Evolutionary conservation across 2,888 invertebrate genomes (phyloP), one percentile per base, ranked within the genome.

Genomic region (Pterostichus madidus): DNA sequence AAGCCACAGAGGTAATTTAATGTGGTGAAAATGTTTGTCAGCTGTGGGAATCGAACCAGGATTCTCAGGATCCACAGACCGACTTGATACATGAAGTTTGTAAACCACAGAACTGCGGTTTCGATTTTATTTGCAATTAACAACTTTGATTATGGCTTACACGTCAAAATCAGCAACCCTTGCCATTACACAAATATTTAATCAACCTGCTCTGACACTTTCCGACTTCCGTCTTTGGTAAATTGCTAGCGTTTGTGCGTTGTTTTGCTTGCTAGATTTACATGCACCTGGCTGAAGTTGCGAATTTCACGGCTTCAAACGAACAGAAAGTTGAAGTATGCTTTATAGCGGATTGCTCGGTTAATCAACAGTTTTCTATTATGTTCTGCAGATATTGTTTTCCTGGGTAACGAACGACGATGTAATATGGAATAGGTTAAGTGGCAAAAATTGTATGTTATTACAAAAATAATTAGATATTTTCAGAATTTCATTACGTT

Each of bases 211-310:
- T 79, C 68, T 49, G 46, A 61, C 49, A 79, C 79, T 79, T 77
- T 73, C 73, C 73, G 44, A 24, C 73, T 56, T 59, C 39, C 59
- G 61, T 44, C 49, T 52, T 71, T 59, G 44, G 61, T 78, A 78
- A 78, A 78, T 79, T 79, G 68, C 76, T 53, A 56, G 17, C 76
- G 52, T 44, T 24, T 31, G 52, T 52, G 39, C 68, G 68, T 68
- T 44, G 79, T 32, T n/a, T 79, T 49, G 46, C 59, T 24, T 32
- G 15, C 24, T 13, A 78, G 68, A 79, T 49, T 79, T 79, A 68
- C 64, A 79, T 79, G 79, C 79, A 79, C 78, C 53, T 77, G 76
- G 56, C 31, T 75, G 76, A 79, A 79, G 79, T 68, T 79, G 13
- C 15, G 46, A 35, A 17, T 31, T 52, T 75, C 75, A 75, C 44